Evolutionary conservation across 2,113 vertebrate genomes (phyloP).

Genomic region (Trogon surrucura): DNA sequence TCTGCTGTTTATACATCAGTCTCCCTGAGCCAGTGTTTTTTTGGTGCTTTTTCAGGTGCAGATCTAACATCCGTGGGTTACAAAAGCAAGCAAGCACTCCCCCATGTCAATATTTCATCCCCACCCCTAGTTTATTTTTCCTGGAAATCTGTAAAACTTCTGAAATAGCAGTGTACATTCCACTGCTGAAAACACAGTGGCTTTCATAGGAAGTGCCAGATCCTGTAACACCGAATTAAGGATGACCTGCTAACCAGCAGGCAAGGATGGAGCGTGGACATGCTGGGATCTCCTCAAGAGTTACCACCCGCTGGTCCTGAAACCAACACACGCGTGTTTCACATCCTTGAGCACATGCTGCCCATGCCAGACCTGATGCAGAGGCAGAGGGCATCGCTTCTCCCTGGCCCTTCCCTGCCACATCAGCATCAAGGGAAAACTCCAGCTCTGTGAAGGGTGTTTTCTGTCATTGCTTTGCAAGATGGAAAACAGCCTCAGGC

Average conservation of each 20-base stretch:
- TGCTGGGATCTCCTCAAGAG: rapidly evolving
- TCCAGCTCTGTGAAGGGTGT: not conserved
- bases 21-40: not conserved
- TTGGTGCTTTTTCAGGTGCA: not conserved
- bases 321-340: rapidly evolving
- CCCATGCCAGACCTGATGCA: not conserved
- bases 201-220: not conserved
- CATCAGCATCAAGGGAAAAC: not conserved
- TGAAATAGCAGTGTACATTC: not conserved
- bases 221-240: not conserved
- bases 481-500: not conserved
- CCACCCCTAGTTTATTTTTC: not conserved
- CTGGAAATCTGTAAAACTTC: not conserved
- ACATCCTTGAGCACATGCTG: not conserved
- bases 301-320: not conserved
- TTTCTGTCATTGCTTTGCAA: rapidly evolving
- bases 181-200: not conserved
- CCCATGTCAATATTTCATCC: not conserved
- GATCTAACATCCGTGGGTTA: not conserved
- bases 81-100: not conserved
- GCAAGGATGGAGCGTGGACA: not conserved
- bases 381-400: not conserved
- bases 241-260: not conserved
- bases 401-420: not conserved
- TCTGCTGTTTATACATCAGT: not conserved